Conservation (phyloP, 2,888 invertebrate genomes). For the Amiota mariae region DNA sequence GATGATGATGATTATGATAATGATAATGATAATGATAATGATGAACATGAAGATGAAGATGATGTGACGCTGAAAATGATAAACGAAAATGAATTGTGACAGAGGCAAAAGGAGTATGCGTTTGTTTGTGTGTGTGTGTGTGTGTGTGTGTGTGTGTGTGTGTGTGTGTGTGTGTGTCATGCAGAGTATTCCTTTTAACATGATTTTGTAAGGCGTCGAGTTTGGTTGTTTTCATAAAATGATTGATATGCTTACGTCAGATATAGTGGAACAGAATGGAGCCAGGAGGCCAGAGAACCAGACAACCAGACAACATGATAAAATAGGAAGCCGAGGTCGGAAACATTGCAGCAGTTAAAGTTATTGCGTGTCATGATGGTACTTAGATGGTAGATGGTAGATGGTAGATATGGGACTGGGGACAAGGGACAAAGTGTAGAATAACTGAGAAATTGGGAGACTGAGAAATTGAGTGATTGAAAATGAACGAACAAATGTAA, state of each 20-base stretch:
- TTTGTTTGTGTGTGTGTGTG: conserved; percentile 3
- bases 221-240: conserved; percentile 58
- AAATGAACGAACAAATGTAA: too few relatives aligned
- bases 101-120: background rate
- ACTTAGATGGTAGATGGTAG: too few relatives aligned
- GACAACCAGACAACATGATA: too few relatives aligned
- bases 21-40: too few relatives aligned
- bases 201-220: conserved; percentile 19
- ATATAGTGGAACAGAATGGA: background rate
- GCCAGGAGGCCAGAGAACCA: background rate
- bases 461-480: too few relatives aligned
- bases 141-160: conserved; percentile 6
- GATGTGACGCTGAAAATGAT: background rate
- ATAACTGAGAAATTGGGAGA: background rate
- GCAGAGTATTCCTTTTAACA: conserved; percentile 34
- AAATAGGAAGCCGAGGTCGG: too few relatives aligned
- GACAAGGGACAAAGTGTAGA: background rate
- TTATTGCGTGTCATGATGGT: too few relatives aligned
- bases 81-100: background rate
- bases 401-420: too few relatives aligned
- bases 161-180: conserved; percentile 6
- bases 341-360: too few relatives aligned
- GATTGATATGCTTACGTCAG: conserved; percentile 53
- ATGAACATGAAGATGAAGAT: background rate
- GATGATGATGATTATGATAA: background rate